These are phyloP conservation scores for Lithobates pipiens DNA, from an alignment of 2,797 vertebrate species.

Conservation along the genomic window DNA sequence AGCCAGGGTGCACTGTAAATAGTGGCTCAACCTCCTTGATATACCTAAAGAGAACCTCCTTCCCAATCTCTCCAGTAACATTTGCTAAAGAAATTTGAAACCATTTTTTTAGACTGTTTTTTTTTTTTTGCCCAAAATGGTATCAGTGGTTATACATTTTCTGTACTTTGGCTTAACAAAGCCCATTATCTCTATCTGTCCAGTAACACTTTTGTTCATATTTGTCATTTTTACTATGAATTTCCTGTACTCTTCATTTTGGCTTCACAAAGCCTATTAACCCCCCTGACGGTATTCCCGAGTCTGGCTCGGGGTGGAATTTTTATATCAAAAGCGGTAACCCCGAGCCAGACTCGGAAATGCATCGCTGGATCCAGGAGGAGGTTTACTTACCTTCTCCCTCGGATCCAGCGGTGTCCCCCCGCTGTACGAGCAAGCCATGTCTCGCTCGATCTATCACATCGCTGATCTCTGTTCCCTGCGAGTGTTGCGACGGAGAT, in stretches of 20 bases:
- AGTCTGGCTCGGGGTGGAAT: too few relatives aligned
- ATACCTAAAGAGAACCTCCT: constrained; percentile 86
- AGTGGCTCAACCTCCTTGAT: constrained; percentile 77
- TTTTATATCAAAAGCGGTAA: too few relatives aligned
- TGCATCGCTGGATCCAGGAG: too few relatives aligned
- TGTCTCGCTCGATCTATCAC: too few relatives aligned
- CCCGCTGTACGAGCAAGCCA: too few relatives aligned
- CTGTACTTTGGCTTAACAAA: constrained; percentile 86
- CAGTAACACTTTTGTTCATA: constrained; percentile 76
- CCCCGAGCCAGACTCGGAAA: too few relatives aligned
- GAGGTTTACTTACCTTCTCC: too few relatives aligned
- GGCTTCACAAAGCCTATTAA: constrained; percentile 95
- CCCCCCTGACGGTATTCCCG: too few relatives aligned
- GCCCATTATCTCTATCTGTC: constrained; percentile 74
- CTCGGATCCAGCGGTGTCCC: too few relatives aligned
- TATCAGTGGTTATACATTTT: constrained; percentile 87
- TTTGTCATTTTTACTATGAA: constrained; percentile 85
- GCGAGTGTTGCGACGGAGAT: too few relatives aligned
- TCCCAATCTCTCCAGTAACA: constrained; percentile 76
- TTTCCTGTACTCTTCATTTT: constrained; percentile 82
- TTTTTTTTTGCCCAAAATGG: constrained; percentile 86
- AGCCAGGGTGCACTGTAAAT: constrained; percentile 77
- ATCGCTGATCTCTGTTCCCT: too few relatives aligned
- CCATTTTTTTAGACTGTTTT: constrained; percentile 88
- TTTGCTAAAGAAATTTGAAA: constrained; percentile 74